These are phyloP conservation scores for Cancer borealis DNA, from an alignment of 2,888 invertebrate genomes.

Conservation along the genomic window DNA sequence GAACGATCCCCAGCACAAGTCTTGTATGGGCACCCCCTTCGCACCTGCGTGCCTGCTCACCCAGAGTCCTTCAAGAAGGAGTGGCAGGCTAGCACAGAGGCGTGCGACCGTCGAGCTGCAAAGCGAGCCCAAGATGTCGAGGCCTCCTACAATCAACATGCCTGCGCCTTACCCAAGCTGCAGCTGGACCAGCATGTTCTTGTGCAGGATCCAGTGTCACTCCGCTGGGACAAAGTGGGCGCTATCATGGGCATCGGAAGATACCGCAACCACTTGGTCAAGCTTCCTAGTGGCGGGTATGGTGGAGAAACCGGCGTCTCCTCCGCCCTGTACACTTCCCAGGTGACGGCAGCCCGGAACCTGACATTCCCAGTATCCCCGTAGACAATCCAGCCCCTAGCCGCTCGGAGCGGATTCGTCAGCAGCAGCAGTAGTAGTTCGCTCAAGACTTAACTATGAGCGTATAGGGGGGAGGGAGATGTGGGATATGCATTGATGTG, in stretches of 20 bases:
- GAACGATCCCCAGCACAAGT: too few relatives aligned
- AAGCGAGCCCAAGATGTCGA: not conserved
- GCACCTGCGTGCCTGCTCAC: conserved; percentile 15
- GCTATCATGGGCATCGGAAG: not conserved
- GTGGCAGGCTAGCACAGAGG: not conserved
- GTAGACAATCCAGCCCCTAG: not conserved
- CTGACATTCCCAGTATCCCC: not conserved
- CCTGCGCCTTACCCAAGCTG: conserved; percentile 46
- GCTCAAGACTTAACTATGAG: not conserved
- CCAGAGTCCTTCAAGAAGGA: conserved; percentile 33
- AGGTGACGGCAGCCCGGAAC: not conserved
- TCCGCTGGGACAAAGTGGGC: conserved; percentile 33
- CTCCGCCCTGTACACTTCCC: conserved; percentile 26
- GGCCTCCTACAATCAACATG: conserved; percentile 43
- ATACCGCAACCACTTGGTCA: not conserved
- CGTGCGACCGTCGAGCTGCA: conserved; percentile 16
- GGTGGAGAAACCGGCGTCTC: conserved; percentile 5
- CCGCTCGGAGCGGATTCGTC: not conserved
- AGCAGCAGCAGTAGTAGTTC: not conserved
- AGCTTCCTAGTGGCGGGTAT: conserved; percentile 32
- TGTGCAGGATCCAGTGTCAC: conserved; percentile 46
- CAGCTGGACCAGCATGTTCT: not conserved
- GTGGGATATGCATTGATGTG: too few relatives aligned
- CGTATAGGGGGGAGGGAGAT: conserved; percentile 3
- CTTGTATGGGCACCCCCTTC: not conserved